Evolutionary conservation across 2,888 invertebrate species (phyloP), one percentile per base, ranked within the genome.

Genomic region (Pherbina coryleti): DNA sequence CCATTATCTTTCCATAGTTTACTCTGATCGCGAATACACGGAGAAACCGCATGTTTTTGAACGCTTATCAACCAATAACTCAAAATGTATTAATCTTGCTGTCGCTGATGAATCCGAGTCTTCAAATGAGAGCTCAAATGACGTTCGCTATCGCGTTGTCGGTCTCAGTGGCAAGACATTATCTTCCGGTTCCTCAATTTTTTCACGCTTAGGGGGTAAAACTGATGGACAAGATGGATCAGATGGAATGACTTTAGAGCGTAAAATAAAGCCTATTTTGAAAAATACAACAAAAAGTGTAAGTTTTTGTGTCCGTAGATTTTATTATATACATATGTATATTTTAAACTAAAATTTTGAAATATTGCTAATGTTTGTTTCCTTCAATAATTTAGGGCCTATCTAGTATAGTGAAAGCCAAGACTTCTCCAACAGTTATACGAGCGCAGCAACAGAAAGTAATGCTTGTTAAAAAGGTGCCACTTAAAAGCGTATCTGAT

Each of bases 401-500:
- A 17, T 83, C 82, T n/a, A 81, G 81, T 37, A 84, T 87, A 76
- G 79, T 84, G 3, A 88, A 87, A 79, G 84, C 85, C 8, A 87
- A 86, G 78, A 81, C 81, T 4, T 75, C 79, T 1, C 64, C 82
- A 22, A 76, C 81, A 7, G 75, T 82, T 5, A 28, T 82, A 5
- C 84, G 83, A 31, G 67, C 85, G 19, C 82, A 85, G 3, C 82
- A 85, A 28, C 90, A 89, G 74, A 89, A 89, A 79, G 89, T 90
- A 0, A 84, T 90, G 82, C 82, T 90, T 9, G 88, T 90, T 0
- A 88, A 88, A 79, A 89, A 89, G 78, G 88, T 89, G 28, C 90
- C 90, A 0, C 81, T 90, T 0, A 90, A 89, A 78, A 80, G 84
- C 8, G 86, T 85, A 64, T 84, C 84, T 66, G 83, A 84, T 44